A percentile compares a stretch with the other conserved stretches of the same genome.
Conservation (phyloP, 2,113 vertebrate genomes). For the Mixornis gularis region DNA sequence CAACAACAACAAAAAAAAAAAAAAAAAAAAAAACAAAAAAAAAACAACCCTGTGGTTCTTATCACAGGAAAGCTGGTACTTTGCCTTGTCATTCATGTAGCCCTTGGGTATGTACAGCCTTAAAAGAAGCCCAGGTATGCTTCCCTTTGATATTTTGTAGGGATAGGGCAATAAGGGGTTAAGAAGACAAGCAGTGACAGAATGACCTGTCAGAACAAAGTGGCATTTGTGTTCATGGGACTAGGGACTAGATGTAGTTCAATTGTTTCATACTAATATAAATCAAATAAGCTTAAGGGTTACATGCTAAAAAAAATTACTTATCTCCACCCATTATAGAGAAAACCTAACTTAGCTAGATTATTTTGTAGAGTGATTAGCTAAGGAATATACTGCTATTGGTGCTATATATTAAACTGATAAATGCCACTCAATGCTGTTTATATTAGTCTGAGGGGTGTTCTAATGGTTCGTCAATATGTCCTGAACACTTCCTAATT, state of each 20-base stretch:
- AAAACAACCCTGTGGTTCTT: background rate
- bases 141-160: background rate
- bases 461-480: background rate
- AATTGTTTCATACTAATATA: background rate
- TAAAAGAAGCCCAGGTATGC: background rate
- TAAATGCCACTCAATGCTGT: background rate
- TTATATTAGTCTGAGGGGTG: fast-evolving
- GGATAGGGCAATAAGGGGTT: background rate
- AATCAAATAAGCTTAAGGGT: background rate
- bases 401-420: fast-evolving
- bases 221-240: background rate
- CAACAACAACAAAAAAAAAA: no score
- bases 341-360: background rate
- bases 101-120: background rate
- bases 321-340: background rate
- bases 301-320: background rate
- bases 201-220: background rate
- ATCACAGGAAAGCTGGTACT: background rate
- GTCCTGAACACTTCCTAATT: background rate
- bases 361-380: background rate
- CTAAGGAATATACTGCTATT: background rate
- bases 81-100: background rate
- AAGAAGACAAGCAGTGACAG: background rate
- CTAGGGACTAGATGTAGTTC: background rate
- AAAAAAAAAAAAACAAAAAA: no score